A percentile compares a stretch with the other conserved stretches of the same genome.
These are phyloP conservation scores for Aleiodes alternator DNA, from an alignment of 2,888 invertebrate genomes.

Conservation along the genomic window DNA sequence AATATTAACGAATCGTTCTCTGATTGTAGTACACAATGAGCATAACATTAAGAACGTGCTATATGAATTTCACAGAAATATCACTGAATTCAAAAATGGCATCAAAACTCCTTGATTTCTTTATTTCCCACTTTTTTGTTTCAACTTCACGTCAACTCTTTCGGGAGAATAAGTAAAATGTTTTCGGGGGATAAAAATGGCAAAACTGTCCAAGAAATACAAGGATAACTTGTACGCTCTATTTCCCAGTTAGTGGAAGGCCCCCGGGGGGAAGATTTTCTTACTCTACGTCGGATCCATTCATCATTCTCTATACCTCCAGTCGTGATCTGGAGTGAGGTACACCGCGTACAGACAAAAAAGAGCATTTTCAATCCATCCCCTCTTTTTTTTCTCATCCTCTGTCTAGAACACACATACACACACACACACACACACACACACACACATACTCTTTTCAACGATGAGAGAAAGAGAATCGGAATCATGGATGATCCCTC, in stretches of 20 bases:
- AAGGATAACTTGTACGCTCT: conserved; percentile 42
- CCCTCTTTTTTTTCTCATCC: not conserved
- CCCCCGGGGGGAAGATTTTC: conserved; percentile 39
- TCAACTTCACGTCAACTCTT: too few species aligned
- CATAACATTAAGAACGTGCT: too few species aligned
- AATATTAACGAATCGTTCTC: too few species aligned
- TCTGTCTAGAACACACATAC: not conserved
- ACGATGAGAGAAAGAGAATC: conserved; percentile 35
- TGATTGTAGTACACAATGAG: too few species aligned
- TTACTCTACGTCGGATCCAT: conserved; percentile 46
- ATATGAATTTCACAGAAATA: too few species aligned
- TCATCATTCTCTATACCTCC: conserved; percentile 45
- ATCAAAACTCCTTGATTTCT: too few species aligned
- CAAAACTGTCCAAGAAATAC: conserved; percentile 40
- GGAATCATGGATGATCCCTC: conserved; percentile 43
- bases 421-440: too few species aligned
- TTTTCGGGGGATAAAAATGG: not conserved
- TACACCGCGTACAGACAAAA: conserved; percentile 22
- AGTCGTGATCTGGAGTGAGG: conserved; percentile 29
- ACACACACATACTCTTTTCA: conserved; percentile 13
- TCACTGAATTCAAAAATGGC: too few species aligned
- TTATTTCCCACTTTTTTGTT: too few species aligned
- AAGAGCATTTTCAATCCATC: conserved; percentile 14
- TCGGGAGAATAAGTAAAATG: not conserved
- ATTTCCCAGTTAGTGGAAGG: conserved; percentile 40